Base-by-base conservation (phyloP, 2,113 vertebrate species). In the Gymnobelideus leadbeateri region DNA sequence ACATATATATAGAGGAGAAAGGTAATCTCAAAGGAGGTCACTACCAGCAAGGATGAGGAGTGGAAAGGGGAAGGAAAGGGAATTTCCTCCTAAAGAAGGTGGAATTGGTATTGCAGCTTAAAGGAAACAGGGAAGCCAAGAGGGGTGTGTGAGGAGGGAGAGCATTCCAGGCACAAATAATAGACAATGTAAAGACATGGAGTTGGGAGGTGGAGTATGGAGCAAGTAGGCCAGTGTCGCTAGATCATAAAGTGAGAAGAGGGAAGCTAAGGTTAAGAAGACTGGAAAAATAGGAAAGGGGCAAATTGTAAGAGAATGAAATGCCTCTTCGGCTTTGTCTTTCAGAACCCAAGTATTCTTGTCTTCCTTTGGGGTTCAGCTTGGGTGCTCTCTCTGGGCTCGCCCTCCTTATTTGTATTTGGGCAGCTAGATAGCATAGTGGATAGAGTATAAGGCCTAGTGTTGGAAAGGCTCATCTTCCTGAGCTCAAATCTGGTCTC, bases 381-480 rank as follows among this genome's bases (percentile, higher is more conserved):
- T 37, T 68, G 57, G 28, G 4, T 37, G 0, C 26, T 43, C 5
- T 19, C 28, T 77, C 14, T 61, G 16, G 4, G 68, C 7, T 84
- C 14, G 21, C 19, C 16, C 68, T 43, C 7, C 16, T 84, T 84
- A 43, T 21, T 84, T 43, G 37, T 84, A 43, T 84, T 84, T 84
- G 19, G 37, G 68, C n/a, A 43, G 16, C 68, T 43, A 84, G 19
- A 16, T 21, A 37, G 68, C 16, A 84, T 6, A n/a, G n/a, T n/a
- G 37, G 37, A n/a, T 16, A 19, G 1, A 2, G 19, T 43, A 6
- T n/a, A 43, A 25, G 68, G 0, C 2, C 1, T n/a, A 25, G 12
- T 19, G n/a, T 84, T n/a, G 21, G 68, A 6, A 84, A 84, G 68
- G 2, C 28, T 68, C 37, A n/a, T 77, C 12, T 8, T n/a, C 68